Conservation (phyloP, 2,113 vertebrate species). For the Ibidorhyncha struthersii region DNA sequence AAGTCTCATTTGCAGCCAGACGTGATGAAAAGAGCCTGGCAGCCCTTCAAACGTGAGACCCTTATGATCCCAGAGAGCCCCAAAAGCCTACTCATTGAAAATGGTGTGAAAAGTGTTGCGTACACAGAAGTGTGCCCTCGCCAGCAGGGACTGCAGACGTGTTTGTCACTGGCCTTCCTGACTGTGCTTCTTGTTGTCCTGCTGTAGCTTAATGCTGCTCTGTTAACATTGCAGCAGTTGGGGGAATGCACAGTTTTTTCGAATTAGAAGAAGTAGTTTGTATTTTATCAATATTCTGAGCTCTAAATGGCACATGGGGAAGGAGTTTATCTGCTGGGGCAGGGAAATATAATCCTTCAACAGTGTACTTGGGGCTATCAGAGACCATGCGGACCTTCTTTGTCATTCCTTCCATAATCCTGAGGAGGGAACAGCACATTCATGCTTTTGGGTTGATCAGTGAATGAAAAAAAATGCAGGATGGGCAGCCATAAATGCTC, state of each 20-base stretch:
- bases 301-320: background rate
- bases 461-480: background rate
- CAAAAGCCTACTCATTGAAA: background rate
- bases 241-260: background rate
- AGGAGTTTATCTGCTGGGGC: background rate
- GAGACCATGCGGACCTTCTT: background rate
- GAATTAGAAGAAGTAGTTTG: background rate
- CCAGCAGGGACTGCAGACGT: fast-evolving
- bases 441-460: background rate
- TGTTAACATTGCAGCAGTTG: background rate
- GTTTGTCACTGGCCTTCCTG: background rate
- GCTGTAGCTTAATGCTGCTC: background rate
- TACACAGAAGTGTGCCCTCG: background rate
- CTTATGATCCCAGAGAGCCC: background rate
- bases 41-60: background rate
- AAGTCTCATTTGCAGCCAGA: background rate
- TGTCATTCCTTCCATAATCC: background rate
- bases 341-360: background rate
- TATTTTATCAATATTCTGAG: background rate
- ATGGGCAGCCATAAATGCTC: background rate
- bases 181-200: background rate
- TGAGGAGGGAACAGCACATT: background rate
- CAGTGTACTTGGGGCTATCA: fast-evolving
- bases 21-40: background rate
- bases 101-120: background rate